Evolutionary conservation across 2,113 vertebrate species (phyloP).

Genomic region (human (Homo sapiens)): DNA sequence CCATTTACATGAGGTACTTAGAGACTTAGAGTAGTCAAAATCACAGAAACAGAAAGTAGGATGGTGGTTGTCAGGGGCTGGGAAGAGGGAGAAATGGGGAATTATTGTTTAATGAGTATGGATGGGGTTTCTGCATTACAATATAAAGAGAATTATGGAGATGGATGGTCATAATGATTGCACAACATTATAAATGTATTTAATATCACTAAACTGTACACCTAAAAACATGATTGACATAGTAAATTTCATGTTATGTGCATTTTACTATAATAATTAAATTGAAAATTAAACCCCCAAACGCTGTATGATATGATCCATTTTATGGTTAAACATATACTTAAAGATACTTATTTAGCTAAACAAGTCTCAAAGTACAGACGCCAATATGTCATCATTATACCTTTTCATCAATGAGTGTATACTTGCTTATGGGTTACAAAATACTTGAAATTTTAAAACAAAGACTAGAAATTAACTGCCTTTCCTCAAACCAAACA

Average conservation of each 20-base stretch:
- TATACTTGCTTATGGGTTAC: background rate
- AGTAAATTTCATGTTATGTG: background rate
- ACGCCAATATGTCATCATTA: background rate
- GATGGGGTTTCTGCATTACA: background rate
- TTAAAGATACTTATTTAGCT: background rate
- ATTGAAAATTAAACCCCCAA: background rate
- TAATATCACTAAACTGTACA: background rate
- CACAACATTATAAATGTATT: background rate
- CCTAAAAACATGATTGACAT: background rate
- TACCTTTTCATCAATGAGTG: background rate
- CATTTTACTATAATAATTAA: background rate
- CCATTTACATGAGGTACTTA: background rate
- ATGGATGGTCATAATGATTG: background rate
- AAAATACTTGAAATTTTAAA: conserved; percentile 50
- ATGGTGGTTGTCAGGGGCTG: background rate
- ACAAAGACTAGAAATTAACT: background rate
- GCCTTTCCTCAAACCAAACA: background rate
- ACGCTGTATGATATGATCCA: background rate
- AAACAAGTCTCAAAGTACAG: background rate
- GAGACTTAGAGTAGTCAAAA: background rate
- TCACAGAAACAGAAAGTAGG: background rate
- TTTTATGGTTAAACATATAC: background rate
- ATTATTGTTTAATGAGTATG: background rate
- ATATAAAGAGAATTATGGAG: background rate
- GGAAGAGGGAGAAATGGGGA: background rate